phyloP scores from a whole-genome alignment of 2,113 vertebrate genomes.

The Gracilinanus agilis region DNA sequence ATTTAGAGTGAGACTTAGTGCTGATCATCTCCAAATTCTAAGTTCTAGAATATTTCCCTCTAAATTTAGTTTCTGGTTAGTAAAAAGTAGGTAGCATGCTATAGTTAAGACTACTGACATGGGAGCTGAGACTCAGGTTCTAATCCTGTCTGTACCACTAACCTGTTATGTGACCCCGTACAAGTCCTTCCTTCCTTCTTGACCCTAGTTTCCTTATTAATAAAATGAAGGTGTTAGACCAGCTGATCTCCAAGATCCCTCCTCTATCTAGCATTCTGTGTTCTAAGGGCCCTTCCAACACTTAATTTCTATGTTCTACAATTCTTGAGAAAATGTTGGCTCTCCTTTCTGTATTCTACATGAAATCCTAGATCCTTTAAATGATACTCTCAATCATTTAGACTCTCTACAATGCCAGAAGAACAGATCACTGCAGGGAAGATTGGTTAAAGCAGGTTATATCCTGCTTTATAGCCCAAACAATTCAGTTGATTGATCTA shows the following conservation, averaged over 20 bases:
- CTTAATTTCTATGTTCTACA: not conserved
- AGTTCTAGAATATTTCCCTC: not conserved
- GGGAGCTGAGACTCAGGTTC: constrained; percentile 12
- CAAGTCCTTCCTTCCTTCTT: not conserved
- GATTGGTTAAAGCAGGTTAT: not conserved
- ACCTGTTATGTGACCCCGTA: not conserved
- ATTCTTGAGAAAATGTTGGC: not conserved
- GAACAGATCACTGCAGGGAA: not conserved
- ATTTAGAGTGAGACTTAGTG: not conserved
- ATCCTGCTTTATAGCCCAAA: not conserved
- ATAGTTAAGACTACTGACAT: not conserved
- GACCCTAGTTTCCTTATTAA: not conserved
- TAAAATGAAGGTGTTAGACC: not conserved
- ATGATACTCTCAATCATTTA: not conserved
- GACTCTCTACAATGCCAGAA: not conserved
- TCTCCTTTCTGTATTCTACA: not conserved
- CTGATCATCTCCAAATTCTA: not conserved
- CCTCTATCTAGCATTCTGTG: not conserved
- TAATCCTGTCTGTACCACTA: not conserved
- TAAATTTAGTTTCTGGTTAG: not conserved
- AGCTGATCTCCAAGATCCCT: not conserved
- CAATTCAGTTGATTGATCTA: not conserved
- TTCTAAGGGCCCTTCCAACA: not conserved
- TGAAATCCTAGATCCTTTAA: not conserved
- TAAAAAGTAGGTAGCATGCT: not conserved